phyloP scores from a whole-genome alignment of 2,888 invertebrate species.

The Arge pagana region DNA sequence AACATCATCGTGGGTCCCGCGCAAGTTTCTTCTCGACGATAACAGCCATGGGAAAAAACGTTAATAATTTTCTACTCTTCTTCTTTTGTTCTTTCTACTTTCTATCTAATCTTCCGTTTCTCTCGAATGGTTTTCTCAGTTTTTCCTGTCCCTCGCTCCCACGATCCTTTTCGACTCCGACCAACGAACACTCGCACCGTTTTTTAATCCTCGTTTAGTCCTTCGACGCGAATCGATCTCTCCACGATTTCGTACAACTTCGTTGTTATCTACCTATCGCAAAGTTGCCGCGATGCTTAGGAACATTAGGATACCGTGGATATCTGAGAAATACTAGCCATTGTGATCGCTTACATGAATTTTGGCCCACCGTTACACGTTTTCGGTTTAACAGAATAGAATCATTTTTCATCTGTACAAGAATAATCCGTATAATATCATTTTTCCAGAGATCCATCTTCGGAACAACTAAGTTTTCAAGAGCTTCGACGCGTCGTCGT shows the following conservation, averaged over 20 bases:
- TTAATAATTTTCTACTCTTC: neutral
- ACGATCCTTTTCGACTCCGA: neutral
- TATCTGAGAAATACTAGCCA: slow-evolving; percentile 20
- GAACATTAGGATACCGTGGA: slow-evolving; percentile 23
- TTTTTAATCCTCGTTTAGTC: slow-evolving; percentile 18
- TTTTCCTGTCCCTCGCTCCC: neutral
- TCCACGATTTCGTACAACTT: slow-evolving; percentile 9
- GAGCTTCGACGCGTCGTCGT: no score
- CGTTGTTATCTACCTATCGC: slow-evolving; percentile 22
- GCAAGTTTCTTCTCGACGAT: slow-evolving; percentile 41
- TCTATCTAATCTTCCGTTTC: neutral
- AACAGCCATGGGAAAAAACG: slow-evolving; percentile 28
- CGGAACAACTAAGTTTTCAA: no score
- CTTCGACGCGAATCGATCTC: slow-evolving; percentile 13
- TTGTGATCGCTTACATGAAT: slow-evolving; percentile 13
- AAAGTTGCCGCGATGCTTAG: slow-evolving; percentile 21
- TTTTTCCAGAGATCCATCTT: no score
- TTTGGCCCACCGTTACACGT: slow-evolving; percentile 16
- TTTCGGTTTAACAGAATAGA: slow-evolving; percentile 6
- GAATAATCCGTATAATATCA: slow-evolving; percentile 7
- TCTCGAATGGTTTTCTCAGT: neutral
- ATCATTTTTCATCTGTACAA: neutral
- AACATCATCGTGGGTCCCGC: slow-evolving; percentile 50
- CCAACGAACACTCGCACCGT: slow-evolving; percentile 6
- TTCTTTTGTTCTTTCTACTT: slow-evolving; percentile 7